Percentiles rank a stretch among this genome's conserved stretches.
Conservation (phyloP, 2,888 invertebrate genomes). For the Lithosia quadra region DNA sequence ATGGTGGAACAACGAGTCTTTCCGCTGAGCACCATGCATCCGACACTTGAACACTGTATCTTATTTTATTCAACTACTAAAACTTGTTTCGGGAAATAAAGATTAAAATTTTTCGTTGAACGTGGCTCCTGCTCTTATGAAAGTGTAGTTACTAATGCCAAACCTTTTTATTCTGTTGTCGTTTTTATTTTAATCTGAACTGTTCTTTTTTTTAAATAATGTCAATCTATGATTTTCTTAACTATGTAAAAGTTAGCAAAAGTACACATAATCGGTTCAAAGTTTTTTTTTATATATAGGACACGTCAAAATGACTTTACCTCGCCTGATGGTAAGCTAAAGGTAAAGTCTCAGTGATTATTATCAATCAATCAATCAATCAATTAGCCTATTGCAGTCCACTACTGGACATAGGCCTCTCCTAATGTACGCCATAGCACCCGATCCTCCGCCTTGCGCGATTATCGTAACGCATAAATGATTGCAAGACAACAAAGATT, state of each 20-base stretch:
- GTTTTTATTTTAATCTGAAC: neutral
- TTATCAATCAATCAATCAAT: too few relatives aligned
- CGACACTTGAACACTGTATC: conserved; percentile 35
- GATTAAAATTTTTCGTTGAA: conserved; percentile 3
- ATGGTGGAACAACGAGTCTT: conserved; percentile 53
- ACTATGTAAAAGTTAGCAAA: too few relatives aligned
- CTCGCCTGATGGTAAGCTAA: too few relatives aligned
- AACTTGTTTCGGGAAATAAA: neutral
- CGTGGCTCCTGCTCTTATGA: neutral
- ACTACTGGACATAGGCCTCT: too few relatives aligned
- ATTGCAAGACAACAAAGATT: neutral
- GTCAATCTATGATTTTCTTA: too few relatives aligned
- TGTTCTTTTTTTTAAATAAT: neutral
- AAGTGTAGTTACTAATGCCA: neutral
- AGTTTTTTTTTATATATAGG: too few relatives aligned
- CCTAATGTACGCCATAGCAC: too few relatives aligned
- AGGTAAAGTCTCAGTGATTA: too few relatives aligned
- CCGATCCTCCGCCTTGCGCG: too few relatives aligned
- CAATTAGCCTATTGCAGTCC: too few relatives aligned
- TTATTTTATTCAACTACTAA: conserved; percentile 17
- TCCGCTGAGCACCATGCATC: conserved; percentile 54
- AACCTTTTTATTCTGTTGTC: neutral
- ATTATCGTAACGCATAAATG: neutral
- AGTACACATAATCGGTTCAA: too few relatives aligned
- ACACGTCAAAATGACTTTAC: too few relatives aligned